Evolutionary conservation across 2,888 invertebrate species (phyloP).

Genomic region (Rhyacophila evoluta): DNA sequence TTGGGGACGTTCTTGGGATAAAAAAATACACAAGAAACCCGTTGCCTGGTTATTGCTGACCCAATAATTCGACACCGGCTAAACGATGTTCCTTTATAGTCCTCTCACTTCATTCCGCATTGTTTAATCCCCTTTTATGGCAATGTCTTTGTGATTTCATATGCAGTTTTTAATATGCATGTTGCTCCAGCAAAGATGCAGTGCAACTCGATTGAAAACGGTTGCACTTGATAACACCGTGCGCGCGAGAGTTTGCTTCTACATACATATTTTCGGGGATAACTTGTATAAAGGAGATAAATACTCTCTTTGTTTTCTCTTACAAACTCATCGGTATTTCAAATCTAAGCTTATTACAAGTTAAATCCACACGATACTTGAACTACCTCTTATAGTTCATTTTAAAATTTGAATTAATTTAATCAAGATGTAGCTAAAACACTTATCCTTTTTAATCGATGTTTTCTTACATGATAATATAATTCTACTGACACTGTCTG

Average conservation of each 20-base stretch:
- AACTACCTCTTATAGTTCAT: too few species aligned
- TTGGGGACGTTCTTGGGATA: constrained; percentile 7
- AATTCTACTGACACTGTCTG: too few species aligned
- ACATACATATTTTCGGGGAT: background rate
- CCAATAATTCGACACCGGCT: constrained; percentile 53
- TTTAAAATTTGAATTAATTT: too few species aligned
- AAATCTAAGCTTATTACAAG: too few species aligned
- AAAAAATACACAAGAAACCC: constrained; percentile 43
- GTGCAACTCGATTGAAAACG: background rate
- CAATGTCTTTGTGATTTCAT: constrained; percentile 36
- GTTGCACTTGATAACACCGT: constrained; percentile 14
- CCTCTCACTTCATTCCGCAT: constrained; percentile 38
- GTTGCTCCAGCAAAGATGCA: background rate
- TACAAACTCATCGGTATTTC: too few species aligned
- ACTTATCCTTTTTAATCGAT: too few species aligned
- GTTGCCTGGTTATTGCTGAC: constrained; percentile 53
- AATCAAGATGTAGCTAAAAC: too few species aligned
- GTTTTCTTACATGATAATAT: too few species aligned
- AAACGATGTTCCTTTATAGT: constrained; percentile 36
- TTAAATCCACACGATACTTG: too few species aligned
- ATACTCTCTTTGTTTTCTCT: too few species aligned
- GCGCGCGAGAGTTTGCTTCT: background rate
- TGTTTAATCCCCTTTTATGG: constrained; percentile 41
- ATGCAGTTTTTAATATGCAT: background rate
- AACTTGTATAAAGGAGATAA: background rate